Evolutionary conservation across 2,888 invertebrate genomes (phyloP).

Genomic region (Pristionchus fissidentatus): DNA sequence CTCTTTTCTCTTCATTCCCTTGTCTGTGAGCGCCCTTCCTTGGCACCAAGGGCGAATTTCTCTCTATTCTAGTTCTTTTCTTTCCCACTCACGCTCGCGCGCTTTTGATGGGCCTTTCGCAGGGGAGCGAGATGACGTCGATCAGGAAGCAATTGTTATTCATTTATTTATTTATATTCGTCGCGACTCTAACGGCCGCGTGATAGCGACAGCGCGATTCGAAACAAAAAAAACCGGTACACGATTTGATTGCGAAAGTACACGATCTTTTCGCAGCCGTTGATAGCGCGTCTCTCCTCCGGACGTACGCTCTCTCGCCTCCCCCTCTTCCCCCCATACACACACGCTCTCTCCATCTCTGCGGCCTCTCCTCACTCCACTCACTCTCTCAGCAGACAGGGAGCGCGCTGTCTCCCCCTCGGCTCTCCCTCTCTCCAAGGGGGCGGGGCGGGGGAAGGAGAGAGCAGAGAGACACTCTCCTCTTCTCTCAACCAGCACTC

Average conservation of each 20-base stretch:
- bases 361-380: not conserved
- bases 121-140: not conserved
- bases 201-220: constrained; percentile 28
- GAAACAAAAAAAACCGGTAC: constrained; percentile 13
- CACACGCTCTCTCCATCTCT: not conserved
- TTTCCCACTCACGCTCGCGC: not conserved
- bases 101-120: not conserved
- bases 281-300: not conserved
- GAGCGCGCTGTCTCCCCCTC: constrained; percentile 28
- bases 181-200: not conserved
- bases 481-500: not conserved
- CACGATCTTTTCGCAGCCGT: not conserved
- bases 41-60: constrained; percentile 11
- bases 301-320: not conserved
- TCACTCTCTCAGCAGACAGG: constrained; percentile 4
- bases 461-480: constrained; percentile 18
- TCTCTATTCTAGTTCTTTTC: constrained; percentile 39
- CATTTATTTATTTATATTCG: no score
- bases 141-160: constrained; percentile 3
- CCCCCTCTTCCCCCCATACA: no score
- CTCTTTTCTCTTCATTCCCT: not conserved
- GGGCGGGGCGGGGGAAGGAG: not conserved
- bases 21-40: not conserved
- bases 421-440: not conserved
- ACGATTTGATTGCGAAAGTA: not conserved